phyloP scores from a whole-genome alignment of 1,140 invertebrate genomes.

The Drosophila lacteicornis region DNA sequence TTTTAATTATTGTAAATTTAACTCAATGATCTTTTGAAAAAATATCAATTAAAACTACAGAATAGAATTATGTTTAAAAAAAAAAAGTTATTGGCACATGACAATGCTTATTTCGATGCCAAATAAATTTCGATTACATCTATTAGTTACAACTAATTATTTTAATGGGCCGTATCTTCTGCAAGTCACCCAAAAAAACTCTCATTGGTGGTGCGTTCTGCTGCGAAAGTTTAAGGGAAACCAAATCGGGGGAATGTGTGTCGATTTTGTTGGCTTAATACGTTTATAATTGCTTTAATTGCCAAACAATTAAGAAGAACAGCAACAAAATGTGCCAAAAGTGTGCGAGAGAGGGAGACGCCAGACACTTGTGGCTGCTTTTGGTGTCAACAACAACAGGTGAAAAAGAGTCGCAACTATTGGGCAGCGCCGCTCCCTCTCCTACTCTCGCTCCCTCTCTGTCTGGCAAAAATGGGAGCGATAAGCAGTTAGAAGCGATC shows the following conservation, averaged over 20 bases:
- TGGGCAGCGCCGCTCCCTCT: constrained; percentile 1
- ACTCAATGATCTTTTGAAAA: too few species aligned
- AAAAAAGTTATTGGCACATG: too few species aligned
- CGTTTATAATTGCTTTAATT: constrained; percentile 74
- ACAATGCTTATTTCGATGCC: too few species aligned
- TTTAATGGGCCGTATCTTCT: not conserved
- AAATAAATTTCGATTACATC: not conserved
- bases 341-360: not conserved
- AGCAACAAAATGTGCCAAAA: constrained; percentile 42
- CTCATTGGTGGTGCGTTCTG: constrained; percentile 1
- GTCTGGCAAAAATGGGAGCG: constrained; percentile 41
- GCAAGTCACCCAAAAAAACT: too few species aligned
- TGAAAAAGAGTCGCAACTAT: constrained; percentile 20
- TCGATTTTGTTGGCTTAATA: constrained; percentile 56
- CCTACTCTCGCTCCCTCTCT: constrained; percentile 1
- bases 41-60: too few species aligned
- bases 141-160: not conserved
- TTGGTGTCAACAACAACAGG: constrained; percentile 29
- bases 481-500: constrained; percentile 54
- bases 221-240: constrained; percentile 27
- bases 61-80: too few species aligned
- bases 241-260: constrained; percentile 50
- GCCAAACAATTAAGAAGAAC: constrained; percentile 65
- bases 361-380: constrained; percentile 3
- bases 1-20: too few species aligned